Evolutionary conservation across 2,888 invertebrate species (phyloP).

Genomic region (Tenthredo notha): DNA sequence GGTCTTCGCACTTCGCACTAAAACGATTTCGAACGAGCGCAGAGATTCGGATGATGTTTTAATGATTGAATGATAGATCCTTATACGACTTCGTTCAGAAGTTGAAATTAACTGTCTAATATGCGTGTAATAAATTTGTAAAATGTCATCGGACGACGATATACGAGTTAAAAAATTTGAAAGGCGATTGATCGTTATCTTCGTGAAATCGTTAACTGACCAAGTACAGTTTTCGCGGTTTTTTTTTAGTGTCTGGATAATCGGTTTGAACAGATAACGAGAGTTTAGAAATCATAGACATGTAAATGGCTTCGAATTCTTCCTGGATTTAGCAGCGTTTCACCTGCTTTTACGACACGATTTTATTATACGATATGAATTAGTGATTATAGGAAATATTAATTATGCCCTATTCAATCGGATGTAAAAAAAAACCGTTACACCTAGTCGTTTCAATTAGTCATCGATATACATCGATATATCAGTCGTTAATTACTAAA

Average conservation of each 20-base stretch:
- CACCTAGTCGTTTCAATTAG: neutral
- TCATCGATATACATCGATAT: neutral
- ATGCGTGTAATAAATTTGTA: neutral
- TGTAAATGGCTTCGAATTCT: neutral
- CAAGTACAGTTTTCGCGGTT: neutral
- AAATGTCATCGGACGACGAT: too few species aligned
- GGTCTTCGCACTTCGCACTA: neutral
- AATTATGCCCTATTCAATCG: neutral
- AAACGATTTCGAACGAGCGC: neutral
- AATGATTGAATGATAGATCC: neutral
- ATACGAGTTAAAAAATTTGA: neutral
- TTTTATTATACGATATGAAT: neutral
- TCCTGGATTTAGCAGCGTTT: neutral
- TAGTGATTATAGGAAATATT: neutral
- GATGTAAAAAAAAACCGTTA: neutral
- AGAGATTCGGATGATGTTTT: too few species aligned
- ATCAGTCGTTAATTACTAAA: neutral
- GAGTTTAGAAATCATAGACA: neutral
- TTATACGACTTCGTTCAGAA: neutral
- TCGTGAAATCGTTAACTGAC: neutral
- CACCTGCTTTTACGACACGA: neutral
- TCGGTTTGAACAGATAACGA: neutral
- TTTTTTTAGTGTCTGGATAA: neutral
- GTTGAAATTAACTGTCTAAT: neutral
- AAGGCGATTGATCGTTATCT: constrained; percentile 21